These are phyloP conservation scores for Cheilosia vulpina DNA, from an alignment of 2,888 invertebrate species.

Conservation along the genomic window DNA sequence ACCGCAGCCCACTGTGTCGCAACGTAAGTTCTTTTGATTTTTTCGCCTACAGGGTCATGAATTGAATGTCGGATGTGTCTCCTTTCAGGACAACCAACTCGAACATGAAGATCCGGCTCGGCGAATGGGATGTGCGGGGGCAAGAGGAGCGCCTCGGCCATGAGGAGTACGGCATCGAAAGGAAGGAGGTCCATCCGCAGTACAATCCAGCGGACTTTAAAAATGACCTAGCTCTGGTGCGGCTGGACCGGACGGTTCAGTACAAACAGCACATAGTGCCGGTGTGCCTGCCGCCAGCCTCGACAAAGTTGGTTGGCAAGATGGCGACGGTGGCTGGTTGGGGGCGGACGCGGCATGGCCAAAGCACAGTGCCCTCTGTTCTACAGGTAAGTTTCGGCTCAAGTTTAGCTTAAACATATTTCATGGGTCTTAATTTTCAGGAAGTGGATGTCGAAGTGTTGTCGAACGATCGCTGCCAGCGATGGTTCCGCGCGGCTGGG, in stretches of 20 bases:
- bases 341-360: conserved; percentile 95
- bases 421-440: conserved; percentile 79
- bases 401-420: background rate
- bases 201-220: conserved; percentile 96
- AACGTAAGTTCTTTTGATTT: conserved; percentile 87
- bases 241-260: conserved; percentile 91
- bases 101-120: conserved; percentile 93
- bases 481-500: conserved; percentile 96
- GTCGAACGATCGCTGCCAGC: conserved; percentile 94
- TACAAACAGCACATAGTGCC: conserved; percentile 97
- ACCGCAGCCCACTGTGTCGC: conserved; percentile 97
- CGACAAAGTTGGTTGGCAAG: conserved; percentile 91
- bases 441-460: conserved; percentile 94
- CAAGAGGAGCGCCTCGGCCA: conserved; percentile 92
- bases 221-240: conserved; percentile 94
- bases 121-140: conserved; percentile 96
- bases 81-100: conserved; percentile 91
- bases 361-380: conserved; percentile 93
- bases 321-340: conserved; percentile 96
- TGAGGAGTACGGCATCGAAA: conserved; percentile 94
- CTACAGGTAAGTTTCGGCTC: conserved; percentile 85
- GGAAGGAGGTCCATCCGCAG: conserved; percentile 95
- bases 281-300: conserved; percentile 93
- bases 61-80: background rate
- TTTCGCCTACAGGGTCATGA: background rate